phyloP scores from a whole-genome alignment of 2,113 vertebrate genomes.

The Centropus unirufus region DNA sequence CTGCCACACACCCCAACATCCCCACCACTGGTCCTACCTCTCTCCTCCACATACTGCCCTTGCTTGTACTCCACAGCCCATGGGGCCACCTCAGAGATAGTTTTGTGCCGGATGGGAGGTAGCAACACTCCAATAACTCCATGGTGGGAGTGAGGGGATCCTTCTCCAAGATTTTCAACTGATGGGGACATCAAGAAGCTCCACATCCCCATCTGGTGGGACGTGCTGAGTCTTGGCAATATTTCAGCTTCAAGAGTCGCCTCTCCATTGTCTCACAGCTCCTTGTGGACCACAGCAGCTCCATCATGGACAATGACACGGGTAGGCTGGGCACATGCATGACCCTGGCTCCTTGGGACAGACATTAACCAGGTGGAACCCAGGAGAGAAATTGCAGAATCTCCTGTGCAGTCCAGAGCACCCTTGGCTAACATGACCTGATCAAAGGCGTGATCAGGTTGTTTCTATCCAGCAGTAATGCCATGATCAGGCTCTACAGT shows the following conservation, averaged over 20 bases:
- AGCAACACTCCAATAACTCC: neutral
- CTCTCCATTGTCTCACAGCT: neutral
- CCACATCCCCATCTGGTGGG: neutral
- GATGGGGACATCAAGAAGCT: neutral
- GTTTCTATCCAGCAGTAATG: neutral
- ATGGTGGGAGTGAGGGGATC: neutral
- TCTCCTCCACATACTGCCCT: neutral
- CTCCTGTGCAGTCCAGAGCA: neutral
- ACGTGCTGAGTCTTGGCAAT: neutral
- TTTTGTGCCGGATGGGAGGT: neutral
- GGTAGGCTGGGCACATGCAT: neutral
- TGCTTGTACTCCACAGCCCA: neutral
- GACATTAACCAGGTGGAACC: neutral
- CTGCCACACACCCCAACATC: neutral
- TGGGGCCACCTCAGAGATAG: neutral
- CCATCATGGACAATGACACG: too few relatives aligned
- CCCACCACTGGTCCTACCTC: accelerated
- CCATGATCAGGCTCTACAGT: neutral
- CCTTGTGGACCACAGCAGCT: neutral
- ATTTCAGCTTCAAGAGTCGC: neutral
- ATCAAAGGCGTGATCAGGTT: neutral
- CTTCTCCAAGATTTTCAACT: neutral
- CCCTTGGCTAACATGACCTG: accelerated
- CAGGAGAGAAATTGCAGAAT: neutral
- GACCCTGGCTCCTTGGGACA: neutral